Percentiles rank a stretch among this genome's conserved stretches.
Conservation (phyloP, 2,113 vertebrate genomes). For the Cacatua alba region DNA sequence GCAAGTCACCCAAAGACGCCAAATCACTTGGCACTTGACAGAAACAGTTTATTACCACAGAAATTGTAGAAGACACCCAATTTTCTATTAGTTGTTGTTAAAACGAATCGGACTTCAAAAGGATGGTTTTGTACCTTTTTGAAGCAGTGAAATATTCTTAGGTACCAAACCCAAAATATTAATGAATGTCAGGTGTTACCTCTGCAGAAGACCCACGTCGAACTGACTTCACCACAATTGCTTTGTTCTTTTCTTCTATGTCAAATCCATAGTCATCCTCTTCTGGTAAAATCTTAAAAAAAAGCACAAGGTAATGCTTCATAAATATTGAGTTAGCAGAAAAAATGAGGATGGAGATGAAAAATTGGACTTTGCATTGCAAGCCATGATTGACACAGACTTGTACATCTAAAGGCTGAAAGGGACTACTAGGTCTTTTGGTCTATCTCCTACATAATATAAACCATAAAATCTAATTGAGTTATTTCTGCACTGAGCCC, state of each 20-base stretch:
- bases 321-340: not conserved
- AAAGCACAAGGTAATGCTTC: not conserved
- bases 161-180: not conserved
- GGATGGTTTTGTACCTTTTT: not conserved
- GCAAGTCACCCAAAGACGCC: not conserved
- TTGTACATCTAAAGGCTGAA: not conserved
- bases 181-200: conserved; percentile 72
- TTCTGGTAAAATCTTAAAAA: conserved; percentile 88
- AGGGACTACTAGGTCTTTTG: not conserved
- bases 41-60: not conserved
- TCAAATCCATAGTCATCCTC: conserved; percentile 97
- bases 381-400: not conserved
- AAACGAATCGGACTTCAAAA: not conserved
- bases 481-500: not conserved
- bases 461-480: not conserved
- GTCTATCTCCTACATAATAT: not conserved
- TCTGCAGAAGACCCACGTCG: conserved; percentile 91
- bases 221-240: conserved; percentile 91
- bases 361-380: not conserved
- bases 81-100: not conserved
- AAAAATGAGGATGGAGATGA: not conserved
- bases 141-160: not conserved
- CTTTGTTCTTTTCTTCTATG: conserved; percentile 96
- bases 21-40: not conserved
- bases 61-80: not conserved